Base-by-base conservation (phyloP, 2,888 invertebrate genomes). In the Osedax frankpressi region DNA sequence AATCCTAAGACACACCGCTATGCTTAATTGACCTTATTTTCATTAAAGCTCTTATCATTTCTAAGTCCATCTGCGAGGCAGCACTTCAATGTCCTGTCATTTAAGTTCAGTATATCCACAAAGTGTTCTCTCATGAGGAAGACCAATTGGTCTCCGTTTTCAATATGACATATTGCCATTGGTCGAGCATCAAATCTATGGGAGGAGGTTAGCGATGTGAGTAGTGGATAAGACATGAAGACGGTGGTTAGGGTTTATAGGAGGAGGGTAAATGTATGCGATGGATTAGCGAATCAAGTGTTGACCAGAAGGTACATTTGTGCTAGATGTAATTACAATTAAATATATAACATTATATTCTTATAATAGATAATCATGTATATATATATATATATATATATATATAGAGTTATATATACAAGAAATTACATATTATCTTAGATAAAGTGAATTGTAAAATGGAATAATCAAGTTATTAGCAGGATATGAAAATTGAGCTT, bases 101-200 rank as follows among this genome's bases (percentile, higher is more conserved):
- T 11, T 19, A 30, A 25, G 11, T 28, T 28, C 28, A 69, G 11
- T 28, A 28, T 28, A 30, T 69, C 69, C 28, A 69, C 25, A 30
- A 28, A 6, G 19, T 69, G 28, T 30, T 69, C 69, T 25, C 69
- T 28, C 69, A 69, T 69, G 14, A 69, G 28, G 28, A 69, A 30
- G 11, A 30, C 69, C 19, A 69, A 3, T 2, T 28, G 27, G 2
- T 30, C 69, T 11, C 29, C 28, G 28, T n/a, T 14, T 6, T 6
- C 44, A 1, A 30, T 69, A 11, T 69, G 19, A 19, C 69, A 69
- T 30, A 69, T 30, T 19, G 29, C 30, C 28, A 69, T 28, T 28
- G 69, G 69, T 1, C 69, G 27, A 2, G 28, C 69, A 19, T 28
- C 69, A 19, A 69, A 69, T 30, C 69, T 69, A 65, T n/a, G 65